Conservation (phyloP, 2,797 vertebrate genomes). For the Channa striata region DNA sequence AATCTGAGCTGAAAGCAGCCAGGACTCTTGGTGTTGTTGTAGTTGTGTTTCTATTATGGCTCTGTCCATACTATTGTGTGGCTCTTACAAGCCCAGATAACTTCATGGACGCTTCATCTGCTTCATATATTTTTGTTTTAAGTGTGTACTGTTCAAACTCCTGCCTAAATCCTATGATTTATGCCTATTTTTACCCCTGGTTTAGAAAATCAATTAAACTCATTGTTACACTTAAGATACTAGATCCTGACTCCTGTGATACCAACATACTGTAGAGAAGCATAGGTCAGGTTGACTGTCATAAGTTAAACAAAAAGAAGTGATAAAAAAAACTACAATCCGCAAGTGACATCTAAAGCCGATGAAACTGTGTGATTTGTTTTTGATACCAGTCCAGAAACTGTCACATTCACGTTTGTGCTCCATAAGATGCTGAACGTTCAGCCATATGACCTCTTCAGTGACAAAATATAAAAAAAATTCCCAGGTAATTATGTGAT, state of each 20-base stretch:
- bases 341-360: no score
- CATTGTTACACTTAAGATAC: constrained; percentile 50
- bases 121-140: background rate
- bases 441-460: no score
- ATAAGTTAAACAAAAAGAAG: no score
- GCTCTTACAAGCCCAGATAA: constrained; percentile 38
- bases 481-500: no score
- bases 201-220: constrained; percentile 53
- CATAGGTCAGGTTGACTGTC: no score
- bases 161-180: constrained; percentile 64
- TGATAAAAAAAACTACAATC: no score
- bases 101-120: constrained; percentile 12
- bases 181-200: constrained; percentile 64
- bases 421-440: no score
- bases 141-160: constrained; percentile 56
- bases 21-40: constrained; percentile 67
- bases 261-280: constrained; percentile 8
- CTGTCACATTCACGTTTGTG: no score
- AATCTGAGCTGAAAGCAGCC: constrained; percentile 67
- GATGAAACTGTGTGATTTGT: no score
- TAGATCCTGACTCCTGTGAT: constrained; percentile 47
- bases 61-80: constrained; percentile 64
- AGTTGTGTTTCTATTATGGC: constrained; percentile 63
- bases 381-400: no score
- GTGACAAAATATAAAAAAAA: no score